phyloP scores from a whole-genome alignment of 2,888 invertebrate species.

The Chaitophorus viminalis region DNA sequence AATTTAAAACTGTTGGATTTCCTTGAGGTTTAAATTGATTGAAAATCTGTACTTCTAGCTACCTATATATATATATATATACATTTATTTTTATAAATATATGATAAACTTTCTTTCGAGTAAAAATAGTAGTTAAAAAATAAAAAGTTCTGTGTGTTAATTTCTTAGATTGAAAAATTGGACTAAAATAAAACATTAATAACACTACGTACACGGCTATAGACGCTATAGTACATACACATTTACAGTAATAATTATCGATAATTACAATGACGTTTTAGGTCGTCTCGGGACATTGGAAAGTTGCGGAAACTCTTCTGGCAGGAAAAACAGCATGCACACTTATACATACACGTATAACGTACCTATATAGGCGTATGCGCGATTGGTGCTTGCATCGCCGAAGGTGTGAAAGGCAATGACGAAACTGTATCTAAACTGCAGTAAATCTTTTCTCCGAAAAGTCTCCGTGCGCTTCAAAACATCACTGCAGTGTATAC shows the following conservation, averaged over 20 bases:
- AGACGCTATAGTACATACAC: neutral
- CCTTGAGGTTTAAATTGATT: too few relatives aligned
- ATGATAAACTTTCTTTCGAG: too few relatives aligned
- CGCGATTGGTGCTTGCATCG: neutral
- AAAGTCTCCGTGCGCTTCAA: neutral
- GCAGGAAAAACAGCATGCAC: neutral
- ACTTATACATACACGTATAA: neutral
- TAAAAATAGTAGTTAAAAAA: too few relatives aligned
- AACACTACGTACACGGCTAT: too few relatives aligned
- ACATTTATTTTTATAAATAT: too few relatives aligned
- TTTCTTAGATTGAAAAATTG: too few relatives aligned
- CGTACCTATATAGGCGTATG: neutral
- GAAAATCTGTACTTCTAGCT: too few relatives aligned
- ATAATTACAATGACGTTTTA: neutral
- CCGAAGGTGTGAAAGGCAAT: conserved; percentile 24
- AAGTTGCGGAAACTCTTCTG: neutral
- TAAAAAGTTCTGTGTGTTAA: too few relatives aligned
- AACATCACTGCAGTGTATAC: neutral
- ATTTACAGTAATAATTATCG: neutral
- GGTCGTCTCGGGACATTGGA: neutral
- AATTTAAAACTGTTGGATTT: too few relatives aligned
- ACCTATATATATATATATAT: too few relatives aligned
- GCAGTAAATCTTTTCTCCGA: conserved; percentile 9
- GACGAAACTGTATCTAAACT: conserved; percentile 3
- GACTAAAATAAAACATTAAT: too few relatives aligned